These are phyloP conservation scores for Cremastinae sp. DNA, from an alignment of 2,888 invertebrate genomes.

Conservation along the genomic window DNA sequence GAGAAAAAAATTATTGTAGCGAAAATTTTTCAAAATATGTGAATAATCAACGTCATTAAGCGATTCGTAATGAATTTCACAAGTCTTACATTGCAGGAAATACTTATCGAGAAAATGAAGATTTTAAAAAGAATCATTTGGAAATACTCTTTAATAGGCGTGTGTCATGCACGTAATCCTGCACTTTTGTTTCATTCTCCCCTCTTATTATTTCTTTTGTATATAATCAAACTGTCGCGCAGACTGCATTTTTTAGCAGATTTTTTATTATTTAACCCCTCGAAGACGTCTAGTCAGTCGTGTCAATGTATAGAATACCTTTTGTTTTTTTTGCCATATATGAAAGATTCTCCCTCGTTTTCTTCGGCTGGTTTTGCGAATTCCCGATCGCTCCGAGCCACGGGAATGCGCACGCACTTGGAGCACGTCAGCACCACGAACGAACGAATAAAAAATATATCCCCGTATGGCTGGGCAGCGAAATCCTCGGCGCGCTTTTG, in stretches of 20 bases:
- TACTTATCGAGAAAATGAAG: too few species aligned
- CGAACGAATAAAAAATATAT: slow-evolving; percentile 50
- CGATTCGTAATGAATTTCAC: too few species aligned
- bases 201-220: not conserved
- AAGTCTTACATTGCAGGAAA: too few species aligned
- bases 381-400: slow-evolving; percentile 55
- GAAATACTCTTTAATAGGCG: not conserved
- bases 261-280: slow-evolving; percentile 8
- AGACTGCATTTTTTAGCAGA: slow-evolving; percentile 20
- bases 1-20: too few species aligned
- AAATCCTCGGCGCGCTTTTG: slow-evolving; percentile 66
- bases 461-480: slow-evolving; percentile 51
- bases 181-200: slow-evolving; percentile 22
- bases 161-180: slow-evolving; percentile 1
- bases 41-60: too few species aligned
- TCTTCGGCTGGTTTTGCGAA: slow-evolving; percentile 46
- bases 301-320: slow-evolving; percentile 24
- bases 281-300: slow-evolving; percentile 8
- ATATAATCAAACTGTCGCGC: slow-evolving; percentile 4
- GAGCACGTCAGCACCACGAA: slow-evolving; percentile 30
- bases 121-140: too few species aligned
- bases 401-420: slow-evolving; percentile 7
- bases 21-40: too few species aligned
- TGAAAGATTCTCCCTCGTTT: slow-evolving; percentile 22
- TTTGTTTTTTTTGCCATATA: not conserved